These are phyloP conservation scores for Sander lucioperca DNA, from an alignment of 2,113 vertebrate species.

Conservation along the genomic window DNA sequence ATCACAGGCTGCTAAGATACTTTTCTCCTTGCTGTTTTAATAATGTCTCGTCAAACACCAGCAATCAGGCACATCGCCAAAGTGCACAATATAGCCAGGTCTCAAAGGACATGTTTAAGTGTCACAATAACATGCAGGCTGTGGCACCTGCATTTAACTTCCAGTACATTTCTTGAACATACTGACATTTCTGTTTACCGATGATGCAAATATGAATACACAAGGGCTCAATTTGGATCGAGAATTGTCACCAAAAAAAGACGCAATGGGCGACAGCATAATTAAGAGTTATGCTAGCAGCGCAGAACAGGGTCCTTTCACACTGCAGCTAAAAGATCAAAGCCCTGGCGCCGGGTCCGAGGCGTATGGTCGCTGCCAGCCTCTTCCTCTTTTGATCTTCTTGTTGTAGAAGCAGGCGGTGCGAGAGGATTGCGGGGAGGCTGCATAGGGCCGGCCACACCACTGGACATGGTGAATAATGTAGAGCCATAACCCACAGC, in stretches of 20 bases:
- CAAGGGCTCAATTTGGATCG: conserved; percentile 10
- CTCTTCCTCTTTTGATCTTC: conserved; percentile 73
- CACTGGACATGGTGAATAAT: conserved; percentile 75
- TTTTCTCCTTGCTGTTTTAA: conserved; percentile 43
- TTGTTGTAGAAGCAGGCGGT: conserved; percentile 38
- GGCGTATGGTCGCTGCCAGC: conserved; percentile 57
- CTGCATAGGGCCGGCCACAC: conserved; percentile 56
- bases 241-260: not conserved
- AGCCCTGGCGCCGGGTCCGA: conserved; percentile 62
- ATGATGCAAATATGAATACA: conserved; percentile 28
- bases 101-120: not conserved
- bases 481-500: conserved; percentile 68
- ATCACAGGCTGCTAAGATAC: conserved; percentile 43
- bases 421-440: conserved; percentile 35
- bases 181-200: not conserved
- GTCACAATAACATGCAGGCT: not conserved
- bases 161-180: not conserved
- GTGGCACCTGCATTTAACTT: not conserved
- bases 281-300: conserved; percentile 35
- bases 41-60: conserved; percentile 21
- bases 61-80: not conserved
- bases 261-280: conserved; percentile 32
- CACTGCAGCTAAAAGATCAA: conserved; percentile 65
- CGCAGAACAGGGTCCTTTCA: conserved; percentile 36
- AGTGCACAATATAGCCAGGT: not conserved